phyloP scores from a whole-genome alignment of 2,888 invertebrate genomes.

The Helleia helle region DNA sequence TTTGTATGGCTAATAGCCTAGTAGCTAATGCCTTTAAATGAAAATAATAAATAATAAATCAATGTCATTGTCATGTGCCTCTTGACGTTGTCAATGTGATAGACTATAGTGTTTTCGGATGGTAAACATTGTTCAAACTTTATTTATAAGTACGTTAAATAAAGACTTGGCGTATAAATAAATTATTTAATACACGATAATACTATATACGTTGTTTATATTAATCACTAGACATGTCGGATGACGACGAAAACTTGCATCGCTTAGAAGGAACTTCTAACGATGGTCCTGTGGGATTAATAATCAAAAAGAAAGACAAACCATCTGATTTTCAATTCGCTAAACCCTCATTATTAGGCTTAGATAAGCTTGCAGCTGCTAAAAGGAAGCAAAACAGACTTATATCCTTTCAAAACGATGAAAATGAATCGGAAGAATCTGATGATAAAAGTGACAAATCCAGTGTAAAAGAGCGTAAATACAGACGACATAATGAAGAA shows the following conservation, averaged over 20 bases:
- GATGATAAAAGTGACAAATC: constrained; percentile 30
- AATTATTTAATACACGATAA: neutral
- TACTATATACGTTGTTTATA: neutral
- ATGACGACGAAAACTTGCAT: constrained; percentile 77
- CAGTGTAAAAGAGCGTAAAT: constrained; percentile 72
- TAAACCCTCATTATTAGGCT: constrained; percentile 83
- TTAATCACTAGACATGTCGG: constrained; percentile 35
- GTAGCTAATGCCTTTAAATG: too few relatives aligned
- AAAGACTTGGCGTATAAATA: neutral
- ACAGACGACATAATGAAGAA: constrained; percentile 86
- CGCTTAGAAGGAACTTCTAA: constrained; percentile 80
- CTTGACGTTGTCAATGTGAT: neutral
- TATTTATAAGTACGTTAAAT: neutral
- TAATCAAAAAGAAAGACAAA: constrained; percentile 77
- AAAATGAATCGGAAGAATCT: constrained; percentile 37
- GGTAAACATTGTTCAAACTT: neutral
- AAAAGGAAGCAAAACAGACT: constrained; percentile 79
- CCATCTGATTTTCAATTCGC: constrained; percentile 83
- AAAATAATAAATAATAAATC: neutral
- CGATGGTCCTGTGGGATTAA: constrained; percentile 79
- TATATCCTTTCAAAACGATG: constrained; percentile 77
- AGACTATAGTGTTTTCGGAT: too few relatives aligned
- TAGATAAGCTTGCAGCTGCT: constrained; percentile 89
- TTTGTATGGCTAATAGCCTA: too few relatives aligned
- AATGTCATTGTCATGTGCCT: neutral